Percentiles rank a stretch among this genome's conserved stretches.
These are phyloP conservation scores for Metridium senile DNA, from an alignment of 92 coral and sea anemone species.

Conservation along the genomic window DNA sequence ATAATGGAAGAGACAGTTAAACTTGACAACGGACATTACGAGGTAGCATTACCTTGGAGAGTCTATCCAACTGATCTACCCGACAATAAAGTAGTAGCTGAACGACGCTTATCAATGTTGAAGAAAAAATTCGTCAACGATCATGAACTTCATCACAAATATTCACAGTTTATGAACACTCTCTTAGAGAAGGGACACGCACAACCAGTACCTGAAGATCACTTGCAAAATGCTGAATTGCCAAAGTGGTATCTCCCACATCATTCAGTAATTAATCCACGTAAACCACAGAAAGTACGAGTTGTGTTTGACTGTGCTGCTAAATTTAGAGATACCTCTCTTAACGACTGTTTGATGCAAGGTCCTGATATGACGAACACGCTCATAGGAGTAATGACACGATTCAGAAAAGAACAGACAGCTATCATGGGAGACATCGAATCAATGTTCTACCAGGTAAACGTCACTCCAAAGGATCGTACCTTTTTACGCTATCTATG, in stretches of 20 bases:
- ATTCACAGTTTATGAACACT: slow-evolving; percentile 36
- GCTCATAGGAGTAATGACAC: slow-evolving; percentile 12
- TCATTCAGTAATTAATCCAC: slow-evolving; percentile 52
- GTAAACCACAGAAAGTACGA: slow-evolving; percentile 45
- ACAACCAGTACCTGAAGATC: slow-evolving; percentile 18
- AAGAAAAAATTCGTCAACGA: slow-evolving; percentile 44
- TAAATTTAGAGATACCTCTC: slow-evolving; percentile 32
- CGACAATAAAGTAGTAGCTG: slow-evolving; percentile 36
- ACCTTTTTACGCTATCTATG: slow-evolving; percentile 31
- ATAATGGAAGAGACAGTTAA: slow-evolving; percentile 33
- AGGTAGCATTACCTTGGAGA: slow-evolving; percentile 62
- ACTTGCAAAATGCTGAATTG: background rate
- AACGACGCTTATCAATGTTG: slow-evolving; percentile 27
- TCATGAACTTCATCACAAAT: slow-evolving; percentile 13
- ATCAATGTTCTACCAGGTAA: slow-evolving; percentile 44
- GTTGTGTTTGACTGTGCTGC: slow-evolving; percentile 59
- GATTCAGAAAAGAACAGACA: slow-evolving; percentile 25
- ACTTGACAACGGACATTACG: slow-evolving; percentile 38
- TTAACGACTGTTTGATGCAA: slow-evolving; percentile 38
- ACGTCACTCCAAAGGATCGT: slow-evolving; percentile 27
- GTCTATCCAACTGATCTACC: slow-evolving; percentile 16
- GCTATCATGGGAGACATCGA: slow-evolving; percentile 33
- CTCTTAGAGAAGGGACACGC: slow-evolving; percentile 34
- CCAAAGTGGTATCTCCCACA: slow-evolving; percentile 47
- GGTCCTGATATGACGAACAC: slow-evolving; percentile 45